phyloP scores from a whole-genome alignment of 2,113 vertebrate genomes.

The Oophaga pumilio region DNA sequence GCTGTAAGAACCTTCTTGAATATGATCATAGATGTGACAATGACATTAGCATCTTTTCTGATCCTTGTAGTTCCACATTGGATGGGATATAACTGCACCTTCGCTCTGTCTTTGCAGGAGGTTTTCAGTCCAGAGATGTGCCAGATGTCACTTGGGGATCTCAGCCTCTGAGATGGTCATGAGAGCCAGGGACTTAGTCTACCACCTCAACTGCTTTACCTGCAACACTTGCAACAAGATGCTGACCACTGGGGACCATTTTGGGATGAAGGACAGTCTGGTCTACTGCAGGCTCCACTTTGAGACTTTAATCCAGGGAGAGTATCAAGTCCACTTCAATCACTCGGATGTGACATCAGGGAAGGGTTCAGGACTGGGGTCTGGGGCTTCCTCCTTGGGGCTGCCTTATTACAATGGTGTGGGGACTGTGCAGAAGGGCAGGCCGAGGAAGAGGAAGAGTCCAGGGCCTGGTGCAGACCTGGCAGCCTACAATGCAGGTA shows the following conservation, averaged over 20 bases:
- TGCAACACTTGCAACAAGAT: conserved; percentile 98
- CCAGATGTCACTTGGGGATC: conserved; percentile 96
- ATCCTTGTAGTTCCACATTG: not conserved
- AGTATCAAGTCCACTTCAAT: conserved; percentile 93
- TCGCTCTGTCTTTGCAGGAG: conserved; percentile 79
- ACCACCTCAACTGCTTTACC: conserved; percentile 98
- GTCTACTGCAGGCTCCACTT: conserved; percentile 99
- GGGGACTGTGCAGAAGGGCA: conserved; percentile 95
- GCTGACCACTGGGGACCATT: conserved; percentile 97
- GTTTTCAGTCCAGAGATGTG: conserved; percentile 98
- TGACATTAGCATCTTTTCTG: not conserved
- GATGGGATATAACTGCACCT: conserved; percentile 21
- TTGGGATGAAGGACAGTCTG: conserved; percentile 98
- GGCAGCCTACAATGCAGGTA: conserved; percentile 97
- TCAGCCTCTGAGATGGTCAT: conserved; percentile 99
- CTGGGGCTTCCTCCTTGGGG: conserved; percentile 84
- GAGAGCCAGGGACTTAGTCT: conserved; percentile 96
- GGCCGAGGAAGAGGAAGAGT: conserved; percentile 95
- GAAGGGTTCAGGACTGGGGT: conserved; percentile 83
- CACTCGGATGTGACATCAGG: conserved; percentile 88
- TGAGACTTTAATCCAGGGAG: conserved; percentile 96
- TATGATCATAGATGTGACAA: not conserved
- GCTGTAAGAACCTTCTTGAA: not conserved
- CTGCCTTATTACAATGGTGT: conserved; percentile 98
- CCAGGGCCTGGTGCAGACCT: conserved; percentile 92